Base-by-base conservation (phyloP, 2,113 vertebrate genomes). In the Atrichornis clamosus region DNA sequence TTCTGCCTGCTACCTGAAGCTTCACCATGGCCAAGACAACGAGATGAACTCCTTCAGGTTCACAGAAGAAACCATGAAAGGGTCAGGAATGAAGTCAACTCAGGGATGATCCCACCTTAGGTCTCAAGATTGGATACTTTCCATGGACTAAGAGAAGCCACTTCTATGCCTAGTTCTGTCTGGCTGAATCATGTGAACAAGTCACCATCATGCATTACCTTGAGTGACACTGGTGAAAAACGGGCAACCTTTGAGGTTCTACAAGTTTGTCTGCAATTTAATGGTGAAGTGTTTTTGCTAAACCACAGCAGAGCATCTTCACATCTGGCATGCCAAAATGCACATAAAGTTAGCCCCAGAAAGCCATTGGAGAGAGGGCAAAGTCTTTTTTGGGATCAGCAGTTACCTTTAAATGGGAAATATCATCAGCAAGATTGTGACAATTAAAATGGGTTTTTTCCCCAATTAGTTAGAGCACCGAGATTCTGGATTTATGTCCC, bases 311-410 rank as follows among this genome's bases (percentile, higher is more conserved):
- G 32, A 92, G 49, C 8, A 33, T 83, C n/a, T 83, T 30, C 28
- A 41, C 15, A 58, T 22, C 26, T 17, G 3, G 0, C 6, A 63
- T 6, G 70, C 50, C 53, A 18, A 74, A 77, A 81, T 28, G 10
- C 4, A 46, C 1, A 1, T 15, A 6, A 69, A 46, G 2, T 53
- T 76, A 69, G 15, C 1, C 3, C 11, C 16, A 52, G 23, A 15
- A 2, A 58, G 16, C 3, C 32, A 14, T 3, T 11, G 14, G 14
- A 52, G 14, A 68, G 35, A 41, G 2, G 85, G 8, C 0, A 33
- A 73, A 72, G 28, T 15, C 0, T 20, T 27, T 33, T 17, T 3
- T 2, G 23, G 39, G 11, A 59, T 33, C 18, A 47, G 27, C 12
- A 77, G 15, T 11, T 42, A 13, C 22, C 68, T 82, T 93, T 10